Base-by-base conservation (phyloP, 2,797 vertebrate genomes). In the Poecile montanus region DNA sequence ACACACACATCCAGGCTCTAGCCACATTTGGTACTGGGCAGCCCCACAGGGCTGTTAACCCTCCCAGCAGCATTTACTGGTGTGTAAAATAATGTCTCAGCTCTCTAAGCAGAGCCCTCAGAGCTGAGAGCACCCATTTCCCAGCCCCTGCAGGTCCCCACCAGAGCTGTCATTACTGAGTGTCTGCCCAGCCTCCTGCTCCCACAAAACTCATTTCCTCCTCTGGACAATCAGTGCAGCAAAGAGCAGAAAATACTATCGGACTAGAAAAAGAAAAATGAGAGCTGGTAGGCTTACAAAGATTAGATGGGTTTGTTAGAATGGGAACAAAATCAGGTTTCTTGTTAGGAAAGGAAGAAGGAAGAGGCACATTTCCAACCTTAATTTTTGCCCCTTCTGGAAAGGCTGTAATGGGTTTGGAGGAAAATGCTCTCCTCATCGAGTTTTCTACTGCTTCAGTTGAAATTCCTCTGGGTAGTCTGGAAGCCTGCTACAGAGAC, bases 261-360 rank as follows among this genome's bases (percentile, higher is more conserved):
- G 50, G 63, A 71, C 51, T 27, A 48, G 74, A 73, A 73, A 67
- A 89, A 93, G 61, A 80, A 82, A 93, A 95, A 89, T 75, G 79
- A 85, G 82, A 58, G 51, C 16, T 74, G 65, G 75, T 79, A 77
- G 57, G 48, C 68, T 80, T 80, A 51, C n/a, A 62, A 85, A 88
- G 78, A 83, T 93, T 54, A 40, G 61, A 88, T 75, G 72, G 57
- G 62, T 77, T 92, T 93, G 62, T 83, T 74, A 85, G 62, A 62
- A 58, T 61, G 36, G 40, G 72, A 94, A 62, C 47, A 94, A 74
- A 89, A 91, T 80, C 62, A 66, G 19, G 26, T 79, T 62, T 91
- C 51, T 81, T 83, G 26, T 56, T 78, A 48, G 34, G 60, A 89
- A 82, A 72, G n/a, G 56, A 23, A 76, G 47, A 68, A 50, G n/a